These are phyloP conservation scores for Trogon surrucura DNA, from an alignment of 2,113 vertebrate species.

Conservation along the genomic window DNA sequence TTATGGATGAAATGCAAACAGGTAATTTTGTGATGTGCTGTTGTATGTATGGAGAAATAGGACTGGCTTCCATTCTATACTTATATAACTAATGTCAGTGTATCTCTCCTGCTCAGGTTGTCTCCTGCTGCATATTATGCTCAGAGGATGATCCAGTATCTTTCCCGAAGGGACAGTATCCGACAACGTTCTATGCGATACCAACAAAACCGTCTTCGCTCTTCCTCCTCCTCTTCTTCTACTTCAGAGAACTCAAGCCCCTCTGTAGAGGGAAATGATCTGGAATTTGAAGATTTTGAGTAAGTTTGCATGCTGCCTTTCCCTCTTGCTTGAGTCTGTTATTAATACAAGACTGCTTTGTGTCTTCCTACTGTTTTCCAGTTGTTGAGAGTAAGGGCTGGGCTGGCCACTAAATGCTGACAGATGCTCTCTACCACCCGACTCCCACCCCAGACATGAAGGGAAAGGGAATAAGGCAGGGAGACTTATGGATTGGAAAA, in stretches of 20 bases:
- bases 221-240: slow-evolving; percentile 86
- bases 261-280: slow-evolving; percentile 90
- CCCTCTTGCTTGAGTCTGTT: neutral
- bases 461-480: too few species aligned
- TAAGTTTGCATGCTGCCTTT: slow-evolving; percentile 75
- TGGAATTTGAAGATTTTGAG: slow-evolving; percentile 98
- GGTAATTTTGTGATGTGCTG: neutral
- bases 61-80: neutral
- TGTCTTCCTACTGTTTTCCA: neutral
- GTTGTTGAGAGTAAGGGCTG: too few species aligned
- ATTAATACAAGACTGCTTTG: neutral
- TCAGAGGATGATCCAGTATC: slow-evolving; percentile 99
- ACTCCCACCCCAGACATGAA: too few species aligned
- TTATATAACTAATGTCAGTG: neutral
- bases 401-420: too few species aligned
- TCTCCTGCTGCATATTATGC: slow-evolving; percentile 98
- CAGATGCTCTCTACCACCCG: too few species aligned
- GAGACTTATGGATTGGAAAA: too few species aligned
- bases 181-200: slow-evolving; percentile 95
- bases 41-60: neutral
- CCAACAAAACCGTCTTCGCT: slow-evolving; percentile 94
- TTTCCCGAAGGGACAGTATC: slow-evolving; percentile 97
- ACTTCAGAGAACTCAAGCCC: slow-evolving; percentile 80
- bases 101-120: slow-evolving; percentile 80
- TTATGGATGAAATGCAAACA: neutral